phyloP scores from a whole-genome alignment of 2,113 vertebrate species.

The Pachypanchax playfairii region DNA sequence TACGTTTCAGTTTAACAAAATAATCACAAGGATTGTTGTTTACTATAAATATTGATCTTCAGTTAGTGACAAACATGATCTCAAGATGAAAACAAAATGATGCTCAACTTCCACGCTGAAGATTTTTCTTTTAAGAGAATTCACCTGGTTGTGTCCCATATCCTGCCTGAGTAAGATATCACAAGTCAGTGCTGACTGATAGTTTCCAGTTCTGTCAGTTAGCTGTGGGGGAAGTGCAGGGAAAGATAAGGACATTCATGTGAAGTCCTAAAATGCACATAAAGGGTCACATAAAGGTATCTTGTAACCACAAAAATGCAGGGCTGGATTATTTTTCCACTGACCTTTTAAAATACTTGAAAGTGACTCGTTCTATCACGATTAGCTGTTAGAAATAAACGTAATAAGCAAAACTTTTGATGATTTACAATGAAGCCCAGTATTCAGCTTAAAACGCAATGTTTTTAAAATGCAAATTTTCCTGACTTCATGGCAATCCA shows the following conservation, averaged over 20 bases:
- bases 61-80: conserved; percentile 27
- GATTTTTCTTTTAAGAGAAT: conserved; percentile 70
- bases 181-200: conserved; percentile 74
- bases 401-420: too few relatives aligned
- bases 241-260: conserved; percentile 77
- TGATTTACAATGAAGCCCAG: too few relatives aligned
- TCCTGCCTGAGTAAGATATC: conserved; percentile 70
- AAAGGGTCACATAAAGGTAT: conserved; percentile 72
- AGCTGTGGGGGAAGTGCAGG: conserved; percentile 74
- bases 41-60: conserved; percentile 37
- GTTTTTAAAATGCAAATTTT: too few relatives aligned
- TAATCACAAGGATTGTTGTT: conserved; percentile 23
- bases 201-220: conserved; percentile 68
- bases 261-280: conserved; percentile 67
- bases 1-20: not conserved
- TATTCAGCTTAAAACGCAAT: too few relatives aligned
- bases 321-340: conserved; percentile 61
- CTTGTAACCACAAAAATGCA: conserved; percentile 49
- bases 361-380: conserved; percentile 12
- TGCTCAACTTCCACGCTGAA: conserved; percentile 31
- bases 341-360: conserved; percentile 64
- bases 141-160: conserved; percentile 70
- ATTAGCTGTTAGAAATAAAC: not conserved
- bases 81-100: conserved; percentile 45
- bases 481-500: too few relatives aligned